A percentile compares a stretch with the other conserved stretches of the same genome.
Evolutionary conservation across 1,140 invertebrate genomes (phyloP).

Genomic region (Drosophila santomea): DNA sequence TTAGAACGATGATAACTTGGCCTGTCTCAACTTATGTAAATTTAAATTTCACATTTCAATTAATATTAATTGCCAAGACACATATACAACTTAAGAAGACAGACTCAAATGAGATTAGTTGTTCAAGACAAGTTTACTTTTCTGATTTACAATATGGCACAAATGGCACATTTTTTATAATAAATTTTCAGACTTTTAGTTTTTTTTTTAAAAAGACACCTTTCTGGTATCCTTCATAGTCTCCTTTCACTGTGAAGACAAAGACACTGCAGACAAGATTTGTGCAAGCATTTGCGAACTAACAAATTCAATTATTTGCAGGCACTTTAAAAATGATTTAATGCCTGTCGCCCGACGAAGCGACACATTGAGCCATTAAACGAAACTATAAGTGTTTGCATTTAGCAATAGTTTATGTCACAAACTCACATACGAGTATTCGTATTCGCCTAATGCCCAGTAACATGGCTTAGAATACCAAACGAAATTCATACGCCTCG

Average conservation of each 20-base stretch:
- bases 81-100: not conserved
- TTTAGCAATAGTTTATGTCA: constrained; percentile 67
- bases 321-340: constrained; percentile 79
- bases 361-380: constrained; percentile 68
- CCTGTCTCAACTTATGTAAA: constrained; percentile 5
- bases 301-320: constrained; percentile 72
- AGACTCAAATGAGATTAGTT: not conserved
- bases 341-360: constrained; percentile 47
- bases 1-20: constrained; percentile 1
- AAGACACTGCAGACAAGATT: constrained; percentile 15
- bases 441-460: constrained; percentile 4
- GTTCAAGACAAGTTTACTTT: too few relatives aligned
- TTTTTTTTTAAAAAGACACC: not conserved
- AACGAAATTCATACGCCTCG: constrained; percentile 66
- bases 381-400: constrained; percentile 73
- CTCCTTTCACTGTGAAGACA: not conserved
- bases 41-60: constrained; percentile 6
- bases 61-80: constrained; percentile 9
- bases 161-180: too few relatives aligned
- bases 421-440: constrained; percentile 11
- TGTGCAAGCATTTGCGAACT: constrained; percentile 49
- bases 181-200: not conserved
- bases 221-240: not conserved
- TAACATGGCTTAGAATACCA: constrained; percentile 63
- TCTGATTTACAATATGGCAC: too few relatives aligned